Percentiles rank a stretch among this genome's conserved stretches.
Conservation (phyloP, 2,797 vertebrate genomes). For the Forpus xanthops region DNA sequence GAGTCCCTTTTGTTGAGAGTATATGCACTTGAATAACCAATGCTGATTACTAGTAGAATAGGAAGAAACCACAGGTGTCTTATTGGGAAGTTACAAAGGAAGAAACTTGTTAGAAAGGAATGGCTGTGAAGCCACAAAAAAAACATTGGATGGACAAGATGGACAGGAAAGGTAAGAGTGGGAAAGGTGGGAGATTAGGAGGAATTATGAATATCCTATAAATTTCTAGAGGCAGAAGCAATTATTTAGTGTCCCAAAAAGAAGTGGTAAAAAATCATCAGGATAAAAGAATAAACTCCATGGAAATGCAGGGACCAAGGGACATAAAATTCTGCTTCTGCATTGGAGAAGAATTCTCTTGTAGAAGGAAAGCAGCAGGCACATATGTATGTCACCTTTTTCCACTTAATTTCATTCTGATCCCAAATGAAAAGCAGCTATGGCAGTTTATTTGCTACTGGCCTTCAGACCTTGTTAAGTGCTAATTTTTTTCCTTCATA, state of each 20-base stretch:
- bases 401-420: background rate
- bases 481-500: background rate
- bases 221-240: background rate
- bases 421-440: background rate
- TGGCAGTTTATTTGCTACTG: background rate
- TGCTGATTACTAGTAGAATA: background rate
- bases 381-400: background rate
- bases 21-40: background rate
- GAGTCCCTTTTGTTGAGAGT: accelerated
- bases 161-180: background rate
- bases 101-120: background rate
- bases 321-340: background rate
- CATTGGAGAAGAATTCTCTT: background rate
- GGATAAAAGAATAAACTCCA: background rate
- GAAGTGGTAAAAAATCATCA: background rate
- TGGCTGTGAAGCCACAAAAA: background rate
- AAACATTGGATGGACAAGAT: background rate
- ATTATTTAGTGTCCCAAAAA: background rate
- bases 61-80: background rate
- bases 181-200: background rate
- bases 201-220: background rate
- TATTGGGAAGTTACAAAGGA: background rate
- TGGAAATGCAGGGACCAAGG: background rate
- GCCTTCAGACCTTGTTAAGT: background rate
- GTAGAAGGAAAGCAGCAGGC: background rate